These are phyloP conservation scores for Tragopan temminckii DNA, from an alignment of 2,797 vertebrate genomes.

Conservation along the genomic window DNA sequence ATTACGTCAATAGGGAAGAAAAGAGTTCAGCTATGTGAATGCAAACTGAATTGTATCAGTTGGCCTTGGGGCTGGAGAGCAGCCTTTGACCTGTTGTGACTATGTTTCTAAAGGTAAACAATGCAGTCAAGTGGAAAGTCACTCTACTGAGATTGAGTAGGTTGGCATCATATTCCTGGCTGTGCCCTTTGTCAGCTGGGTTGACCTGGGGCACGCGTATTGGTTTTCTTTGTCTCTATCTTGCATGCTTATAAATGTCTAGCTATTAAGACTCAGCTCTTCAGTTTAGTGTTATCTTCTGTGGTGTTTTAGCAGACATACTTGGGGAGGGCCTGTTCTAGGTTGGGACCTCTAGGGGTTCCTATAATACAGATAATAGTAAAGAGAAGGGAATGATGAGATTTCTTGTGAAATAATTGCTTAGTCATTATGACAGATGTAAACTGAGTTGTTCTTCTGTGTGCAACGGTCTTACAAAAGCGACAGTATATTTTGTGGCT, in stretches of 20 bases:
- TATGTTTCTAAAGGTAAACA: not conserved
- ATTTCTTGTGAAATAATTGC: not conserved
- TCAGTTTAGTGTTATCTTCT: not conserved
- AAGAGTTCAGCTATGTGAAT: not conserved
- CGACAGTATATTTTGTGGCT: not conserved
- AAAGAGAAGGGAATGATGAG: not conserved
- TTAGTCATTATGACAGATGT: not conserved
- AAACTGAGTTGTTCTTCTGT: not conserved
- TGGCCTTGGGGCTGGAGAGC: not conserved
- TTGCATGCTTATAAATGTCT: not conserved
- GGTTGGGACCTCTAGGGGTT: conserved; percentile 53
- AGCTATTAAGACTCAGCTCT: not conserved
- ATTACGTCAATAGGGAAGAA: not conserved
- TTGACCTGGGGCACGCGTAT: not conserved
- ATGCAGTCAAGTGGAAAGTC: not conserved
- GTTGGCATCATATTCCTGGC: not conserved
- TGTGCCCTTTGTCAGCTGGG: not conserved
- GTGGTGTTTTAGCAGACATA: not conserved
- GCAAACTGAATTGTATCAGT: not conserved
- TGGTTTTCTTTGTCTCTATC: not conserved
- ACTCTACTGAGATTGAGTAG: not conserved
- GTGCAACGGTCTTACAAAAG: not conserved
- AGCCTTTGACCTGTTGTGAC: not conserved
- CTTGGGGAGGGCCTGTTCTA: not conserved
- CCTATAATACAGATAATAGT: conserved; percentile 37